Conservation (phyloP, 2,888 invertebrate species). For the Eilema sororculum region DNA sequence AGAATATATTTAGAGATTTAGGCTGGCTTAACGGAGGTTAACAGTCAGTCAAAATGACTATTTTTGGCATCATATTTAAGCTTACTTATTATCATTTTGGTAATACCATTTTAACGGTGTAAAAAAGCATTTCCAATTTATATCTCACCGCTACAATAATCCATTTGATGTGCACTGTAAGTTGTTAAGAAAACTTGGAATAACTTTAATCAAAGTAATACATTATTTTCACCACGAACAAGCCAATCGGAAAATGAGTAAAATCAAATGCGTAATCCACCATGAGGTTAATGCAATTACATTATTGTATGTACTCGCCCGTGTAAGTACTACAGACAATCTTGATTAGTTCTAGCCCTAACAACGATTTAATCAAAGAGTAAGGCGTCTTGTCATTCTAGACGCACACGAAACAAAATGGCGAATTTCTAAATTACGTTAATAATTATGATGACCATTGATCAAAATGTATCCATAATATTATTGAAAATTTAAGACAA, state of each 20-base stretch:
- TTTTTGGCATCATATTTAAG: too few relatives aligned
- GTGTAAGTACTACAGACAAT: neutral
- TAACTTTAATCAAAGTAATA: neutral
- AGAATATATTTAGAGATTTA: neutral
- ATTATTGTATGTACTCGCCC: neutral
- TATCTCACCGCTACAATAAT: neutral
- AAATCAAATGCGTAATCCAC: neutral
- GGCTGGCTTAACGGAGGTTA: neutral
- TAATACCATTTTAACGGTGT: neutral
- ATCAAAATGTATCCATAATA: neutral
- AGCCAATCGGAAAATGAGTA: neutral
- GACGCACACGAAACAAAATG: neutral
- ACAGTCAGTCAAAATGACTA: neutral
- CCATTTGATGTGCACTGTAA: neutral
- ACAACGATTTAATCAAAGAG: neutral
- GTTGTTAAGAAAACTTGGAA: neutral
- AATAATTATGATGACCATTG: neutral
- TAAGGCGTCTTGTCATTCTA: neutral
- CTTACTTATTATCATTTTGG: too few relatives aligned
- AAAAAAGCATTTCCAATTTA: too few relatives aligned
- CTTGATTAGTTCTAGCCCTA: neutral
- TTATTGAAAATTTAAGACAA: neutral
- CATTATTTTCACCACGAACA: slow-evolving; percentile 1
- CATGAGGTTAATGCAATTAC: neutral
- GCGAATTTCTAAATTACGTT: neutral